Evolutionary conservation across 1,140 invertebrate species (phyloP).

Genomic region (Portunus trituberculatus): DNA sequence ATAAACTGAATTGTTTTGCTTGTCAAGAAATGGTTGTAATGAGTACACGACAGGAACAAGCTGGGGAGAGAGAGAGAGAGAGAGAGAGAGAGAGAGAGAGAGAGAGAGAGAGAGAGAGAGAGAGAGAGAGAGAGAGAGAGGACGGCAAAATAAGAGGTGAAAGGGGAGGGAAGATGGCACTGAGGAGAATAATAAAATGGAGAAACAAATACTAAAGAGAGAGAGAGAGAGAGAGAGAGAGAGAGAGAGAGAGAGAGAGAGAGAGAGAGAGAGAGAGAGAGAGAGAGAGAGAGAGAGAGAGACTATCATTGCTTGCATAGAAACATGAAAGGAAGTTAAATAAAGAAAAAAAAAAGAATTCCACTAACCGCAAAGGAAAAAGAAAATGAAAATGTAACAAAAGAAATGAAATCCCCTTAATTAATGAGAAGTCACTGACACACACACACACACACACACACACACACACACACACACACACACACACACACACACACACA

Average conservation of each 20-base stretch:
- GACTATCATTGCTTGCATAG: too few species aligned
- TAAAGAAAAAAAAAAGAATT: too few species aligned
- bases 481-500: conserved; percentile 44
- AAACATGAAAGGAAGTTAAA: too few species aligned
- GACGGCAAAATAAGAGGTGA: neutral
- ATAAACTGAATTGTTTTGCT: neutral
- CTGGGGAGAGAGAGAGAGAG: conserved; percentile 7
- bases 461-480: conserved; percentile 48
- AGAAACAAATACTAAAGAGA: neutral
- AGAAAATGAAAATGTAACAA: too few species aligned
- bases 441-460: conserved; percentile 37
- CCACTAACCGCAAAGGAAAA: too few species aligned
- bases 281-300: conserved; percentile 12
- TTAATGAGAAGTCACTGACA: neutral
- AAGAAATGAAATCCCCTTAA: too few species aligned
- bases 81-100: conserved; percentile 38
- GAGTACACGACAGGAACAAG: neutral
- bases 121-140: conserved; percentile 41
- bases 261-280: conserved; percentile 43
- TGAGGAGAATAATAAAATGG: neutral
- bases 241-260: conserved; percentile 36
- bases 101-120: conserved; percentile 44
- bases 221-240: conserved; percentile 39
- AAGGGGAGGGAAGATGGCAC: neutral
- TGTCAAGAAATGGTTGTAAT: neutral